Conservation (phyloP, 2,888 invertebrate species). For the Patella ulyssiponensis region DNA sequence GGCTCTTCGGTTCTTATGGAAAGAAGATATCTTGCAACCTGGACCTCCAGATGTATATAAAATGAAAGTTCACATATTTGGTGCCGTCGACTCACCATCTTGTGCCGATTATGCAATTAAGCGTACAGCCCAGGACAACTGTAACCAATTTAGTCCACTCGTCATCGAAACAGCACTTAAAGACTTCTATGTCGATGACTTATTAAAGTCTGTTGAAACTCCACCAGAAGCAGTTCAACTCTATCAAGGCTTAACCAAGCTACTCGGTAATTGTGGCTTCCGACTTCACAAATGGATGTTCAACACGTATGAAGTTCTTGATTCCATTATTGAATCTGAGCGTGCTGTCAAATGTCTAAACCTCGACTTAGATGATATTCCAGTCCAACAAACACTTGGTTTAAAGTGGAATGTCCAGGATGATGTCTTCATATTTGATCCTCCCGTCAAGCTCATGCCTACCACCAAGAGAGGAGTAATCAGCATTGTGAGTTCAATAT, state of each 20-base stretch:
- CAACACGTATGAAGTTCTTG: conserved; percentile 9
- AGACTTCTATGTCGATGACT: too few relatives aligned
- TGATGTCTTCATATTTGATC: conserved; percentile 11
- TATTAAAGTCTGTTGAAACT: too few relatives aligned
- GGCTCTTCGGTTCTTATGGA: conserved; percentile 10
- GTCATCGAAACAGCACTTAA: background rate
- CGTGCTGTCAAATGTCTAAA: conserved; percentile 6
- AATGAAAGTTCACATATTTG: conserved; percentile 13
- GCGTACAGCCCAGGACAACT: conserved; percentile 5
- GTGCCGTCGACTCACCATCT: background rate
- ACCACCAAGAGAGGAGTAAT: conserved; percentile 11
- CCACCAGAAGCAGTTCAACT: too few relatives aligned
- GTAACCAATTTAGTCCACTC: background rate
- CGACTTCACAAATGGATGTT: conserved; percentile 13
- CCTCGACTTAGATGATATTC: conserved; percentile 10
- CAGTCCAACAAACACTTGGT: conserved; percentile 14
- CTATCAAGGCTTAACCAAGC: background rate
- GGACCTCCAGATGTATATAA: background rate
- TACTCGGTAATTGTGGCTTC: conserved; percentile 10
- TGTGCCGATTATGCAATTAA: conserved; percentile 9
- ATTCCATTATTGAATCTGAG: conserved; percentile 19
- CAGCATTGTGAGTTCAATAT: conserved; percentile 18
- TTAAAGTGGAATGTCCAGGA: conserved; percentile 10
- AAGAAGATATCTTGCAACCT: background rate
- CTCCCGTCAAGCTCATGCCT: background rate